These are phyloP conservation scores for Neogobius melanostomus DNA, from an alignment of 2,113 vertebrate species.

Conservation along the genomic window DNA sequence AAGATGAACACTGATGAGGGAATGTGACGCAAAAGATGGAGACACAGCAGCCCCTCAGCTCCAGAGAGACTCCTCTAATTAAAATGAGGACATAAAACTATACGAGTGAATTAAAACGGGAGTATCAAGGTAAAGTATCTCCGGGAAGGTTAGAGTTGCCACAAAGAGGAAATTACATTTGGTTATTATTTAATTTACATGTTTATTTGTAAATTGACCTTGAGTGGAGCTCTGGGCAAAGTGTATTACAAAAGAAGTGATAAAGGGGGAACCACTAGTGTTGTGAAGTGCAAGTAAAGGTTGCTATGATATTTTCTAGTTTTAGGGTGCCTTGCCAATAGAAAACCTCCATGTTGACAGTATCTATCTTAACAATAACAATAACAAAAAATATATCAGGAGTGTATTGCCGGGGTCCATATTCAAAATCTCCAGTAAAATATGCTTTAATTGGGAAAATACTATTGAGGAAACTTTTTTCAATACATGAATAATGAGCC, in stretches of 20 bases:
- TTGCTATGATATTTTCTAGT: too few species aligned
- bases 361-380: too few species aligned
- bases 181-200: slow-evolving; percentile 3
- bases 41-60: neutral
- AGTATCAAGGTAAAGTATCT: neutral
- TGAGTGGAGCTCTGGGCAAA: neutral
- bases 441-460: too few species aligned
- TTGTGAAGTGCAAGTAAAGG: too few species aligned
- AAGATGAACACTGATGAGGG: neutral
- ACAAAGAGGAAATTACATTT: slow-evolving; percentile 2
- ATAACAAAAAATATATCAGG: too few species aligned
- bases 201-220: neutral
- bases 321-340: too few species aligned
- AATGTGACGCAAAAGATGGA: neutral
- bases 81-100: neutral
- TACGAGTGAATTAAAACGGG: neutral
- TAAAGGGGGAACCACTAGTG: too few species aligned
- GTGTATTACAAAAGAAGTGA: neutral
- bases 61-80: neutral
- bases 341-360: too few species aligned
- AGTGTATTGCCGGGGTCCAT: too few species aligned
- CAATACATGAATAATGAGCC: too few species aligned
- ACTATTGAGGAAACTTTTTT: too few species aligned
- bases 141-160: neutral
- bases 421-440: too few species aligned